Evolutionary conservation across 2,113 vertebrate species (phyloP).

Genomic region (Rhabdomys dilectus): DNA sequence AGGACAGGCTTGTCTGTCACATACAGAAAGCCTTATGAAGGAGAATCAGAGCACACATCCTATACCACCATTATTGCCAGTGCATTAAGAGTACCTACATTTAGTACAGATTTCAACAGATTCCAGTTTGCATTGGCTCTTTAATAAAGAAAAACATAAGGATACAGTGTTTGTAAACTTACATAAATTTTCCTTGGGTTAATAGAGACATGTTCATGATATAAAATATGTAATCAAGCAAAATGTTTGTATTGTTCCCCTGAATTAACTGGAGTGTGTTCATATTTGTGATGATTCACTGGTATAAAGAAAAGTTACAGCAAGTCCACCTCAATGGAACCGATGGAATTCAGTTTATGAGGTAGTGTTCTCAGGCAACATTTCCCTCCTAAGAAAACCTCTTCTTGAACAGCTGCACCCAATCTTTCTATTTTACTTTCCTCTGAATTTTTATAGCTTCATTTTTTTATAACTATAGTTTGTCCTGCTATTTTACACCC

Average conservation of each 20-base stretch:
- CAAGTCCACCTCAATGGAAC: background rate
- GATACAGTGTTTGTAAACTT: background rate
- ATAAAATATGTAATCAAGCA: background rate
- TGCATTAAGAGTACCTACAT: background rate
- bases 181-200: background rate
- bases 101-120: background rate
- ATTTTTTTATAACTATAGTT: background rate
- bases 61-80: background rate
- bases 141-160: background rate
- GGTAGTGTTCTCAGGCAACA: background rate
- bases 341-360: too few species aligned
- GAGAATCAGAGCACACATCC: background rate
- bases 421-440: background rate
- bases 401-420: background rate
- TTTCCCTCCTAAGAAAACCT: background rate
- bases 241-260: background rate
- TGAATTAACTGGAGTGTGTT: background rate
- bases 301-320: background rate
- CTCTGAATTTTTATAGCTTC: background rate
- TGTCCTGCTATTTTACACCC: background rate
- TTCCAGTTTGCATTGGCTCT: slow-evolving; percentile 10
- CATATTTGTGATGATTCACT: background rate
- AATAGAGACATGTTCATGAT: background rate
- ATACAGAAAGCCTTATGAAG: background rate
- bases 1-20: background rate